Evolutionary conservation across 1,140 invertebrate genomes (phyloP).

Genomic region (Aphelenchoides avenae): DNA sequence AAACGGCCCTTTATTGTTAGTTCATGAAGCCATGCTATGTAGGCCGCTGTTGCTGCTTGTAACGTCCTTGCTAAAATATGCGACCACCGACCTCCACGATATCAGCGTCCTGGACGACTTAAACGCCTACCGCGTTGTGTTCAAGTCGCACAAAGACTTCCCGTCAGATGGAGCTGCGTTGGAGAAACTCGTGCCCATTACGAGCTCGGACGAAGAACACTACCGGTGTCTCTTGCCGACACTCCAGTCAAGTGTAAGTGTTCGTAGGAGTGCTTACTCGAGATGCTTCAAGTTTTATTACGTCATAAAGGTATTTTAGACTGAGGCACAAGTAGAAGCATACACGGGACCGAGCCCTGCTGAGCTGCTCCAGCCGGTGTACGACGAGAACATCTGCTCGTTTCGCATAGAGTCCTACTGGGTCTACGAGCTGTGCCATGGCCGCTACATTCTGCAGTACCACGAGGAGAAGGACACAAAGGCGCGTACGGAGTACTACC

Average conservation of each 20-base stretch:
- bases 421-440: constrained; percentile 95
- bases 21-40: background rate
- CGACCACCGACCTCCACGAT: constrained; percentile 15
- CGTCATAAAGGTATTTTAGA: constrained; percentile 29
- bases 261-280: constrained; percentile 2
- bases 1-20: background rate
- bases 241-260: constrained; percentile 15
- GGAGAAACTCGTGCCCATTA: constrained; percentile 19
- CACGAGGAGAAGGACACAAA: constrained; percentile 80
- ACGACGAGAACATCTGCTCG: constrained; percentile 37
- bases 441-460: constrained; percentile 80
- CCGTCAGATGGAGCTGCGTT: background rate
- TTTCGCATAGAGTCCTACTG: constrained; percentile 82
- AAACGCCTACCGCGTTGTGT: constrained; percentile 18
- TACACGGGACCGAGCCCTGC: constrained; percentile 55
- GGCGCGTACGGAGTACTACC: constrained; percentile 36
- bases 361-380: constrained; percentile 30
- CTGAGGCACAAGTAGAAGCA: constrained; percentile 29
- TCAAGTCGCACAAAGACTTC: constrained; percentile 22
- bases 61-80: background rate
- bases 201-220: constrained; percentile 23
- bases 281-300: constrained; percentile 7
- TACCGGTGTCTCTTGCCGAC: constrained; percentile 27
- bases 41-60: background rate
- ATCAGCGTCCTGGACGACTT: constrained; percentile 26